Percentiles rank a stretch among this genome's conserved stretches.
These are phyloP conservation scores for Coranthus polyacanthus DNA, from an alignment of 2,797 vertebrate species.

Conservation along the genomic window DNA sequence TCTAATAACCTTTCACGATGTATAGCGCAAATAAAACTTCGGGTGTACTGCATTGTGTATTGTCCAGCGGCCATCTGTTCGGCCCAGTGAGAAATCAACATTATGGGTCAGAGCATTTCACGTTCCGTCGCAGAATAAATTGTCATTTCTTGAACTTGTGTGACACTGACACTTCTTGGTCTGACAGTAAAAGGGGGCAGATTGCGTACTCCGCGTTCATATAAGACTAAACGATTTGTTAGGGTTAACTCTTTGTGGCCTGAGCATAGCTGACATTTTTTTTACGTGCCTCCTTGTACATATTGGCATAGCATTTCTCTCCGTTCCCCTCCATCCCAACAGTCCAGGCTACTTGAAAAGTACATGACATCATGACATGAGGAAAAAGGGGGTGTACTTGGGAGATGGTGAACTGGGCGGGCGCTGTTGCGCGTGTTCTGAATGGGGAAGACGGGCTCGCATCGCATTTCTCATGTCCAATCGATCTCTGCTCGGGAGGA, in stretches of 20 bases:
- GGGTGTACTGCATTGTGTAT: neutral
- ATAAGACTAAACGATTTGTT: neutral
- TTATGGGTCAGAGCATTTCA: too few species aligned
- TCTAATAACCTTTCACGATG: neutral
- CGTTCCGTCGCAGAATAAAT: too few species aligned
- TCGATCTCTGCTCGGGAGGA: constrained; percentile 84
- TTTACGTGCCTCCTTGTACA: constrained; percentile 23
- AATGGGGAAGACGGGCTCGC: constrained; percentile 83
- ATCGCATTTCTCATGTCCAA: constrained; percentile 85
- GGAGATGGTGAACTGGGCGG: constrained; percentile 81
- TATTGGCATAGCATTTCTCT: neutral
- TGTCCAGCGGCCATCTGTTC: neutral
- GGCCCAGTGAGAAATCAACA: neutral
- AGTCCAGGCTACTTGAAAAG: constrained; percentile 71
- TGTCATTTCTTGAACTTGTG: too few species aligned
- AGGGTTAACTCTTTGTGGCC: constrained; percentile 8
- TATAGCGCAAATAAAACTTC: neutral
- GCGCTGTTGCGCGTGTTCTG: constrained; percentile 85
- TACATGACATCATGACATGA: constrained; percentile 85
- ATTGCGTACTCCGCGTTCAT: neutral
- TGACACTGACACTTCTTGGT: too few species aligned
- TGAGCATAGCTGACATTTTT: constrained; percentile 4
- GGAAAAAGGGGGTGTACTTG: constrained; percentile 56
- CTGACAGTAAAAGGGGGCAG: constrained; percentile 1
- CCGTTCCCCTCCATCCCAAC: constrained; percentile 10